Percentiles rank a stretch among this genome's conserved stretches.
Evolutionary conservation across 2,113 vertebrate species (phyloP).

Genomic region (Fulica atra): DNA sequence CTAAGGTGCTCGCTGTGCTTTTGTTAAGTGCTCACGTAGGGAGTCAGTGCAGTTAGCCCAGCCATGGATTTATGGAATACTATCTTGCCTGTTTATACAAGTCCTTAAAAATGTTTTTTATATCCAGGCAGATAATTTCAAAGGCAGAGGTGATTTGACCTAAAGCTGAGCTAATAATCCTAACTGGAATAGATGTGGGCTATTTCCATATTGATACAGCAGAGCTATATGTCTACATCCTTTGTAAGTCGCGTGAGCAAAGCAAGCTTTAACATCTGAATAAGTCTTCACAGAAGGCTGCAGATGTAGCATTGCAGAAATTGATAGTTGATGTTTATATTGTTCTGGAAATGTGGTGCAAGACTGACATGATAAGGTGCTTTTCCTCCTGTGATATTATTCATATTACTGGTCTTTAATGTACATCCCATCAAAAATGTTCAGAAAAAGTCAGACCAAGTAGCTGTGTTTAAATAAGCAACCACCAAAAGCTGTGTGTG

Average conservation of each 20-base stretch:
- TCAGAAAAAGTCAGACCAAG: background rate
- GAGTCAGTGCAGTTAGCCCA: background rate
- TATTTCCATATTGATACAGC: background rate
- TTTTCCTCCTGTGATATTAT: background rate
- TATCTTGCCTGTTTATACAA: background rate
- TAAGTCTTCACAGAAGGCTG: background rate
- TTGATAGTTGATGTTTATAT: background rate
- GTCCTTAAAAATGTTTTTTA: background rate
- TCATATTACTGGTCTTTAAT: background rate
- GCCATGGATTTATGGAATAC: too few relatives aligned
- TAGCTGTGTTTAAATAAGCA: background rate
- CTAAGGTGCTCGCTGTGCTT: background rate
- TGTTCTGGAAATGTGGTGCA: background rate
- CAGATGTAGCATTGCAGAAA: background rate
- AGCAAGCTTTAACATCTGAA: background rate
- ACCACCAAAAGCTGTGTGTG: background rate
- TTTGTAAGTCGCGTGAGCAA: background rate
- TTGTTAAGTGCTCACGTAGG: accelerated
- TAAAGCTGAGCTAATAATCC: background rate
- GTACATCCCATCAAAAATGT: background rate
- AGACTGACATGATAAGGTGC: background rate
- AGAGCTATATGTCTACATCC: background rate
- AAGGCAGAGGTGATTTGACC: background rate
- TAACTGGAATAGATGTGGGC: background rate
- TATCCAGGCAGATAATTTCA: background rate